A percentile compares a stretch with the other conserved stretches of the same genome.
Evolutionary conservation across 2,113 vertebrate genomes (phyloP).

Genomic region (Alces alces): DNA sequence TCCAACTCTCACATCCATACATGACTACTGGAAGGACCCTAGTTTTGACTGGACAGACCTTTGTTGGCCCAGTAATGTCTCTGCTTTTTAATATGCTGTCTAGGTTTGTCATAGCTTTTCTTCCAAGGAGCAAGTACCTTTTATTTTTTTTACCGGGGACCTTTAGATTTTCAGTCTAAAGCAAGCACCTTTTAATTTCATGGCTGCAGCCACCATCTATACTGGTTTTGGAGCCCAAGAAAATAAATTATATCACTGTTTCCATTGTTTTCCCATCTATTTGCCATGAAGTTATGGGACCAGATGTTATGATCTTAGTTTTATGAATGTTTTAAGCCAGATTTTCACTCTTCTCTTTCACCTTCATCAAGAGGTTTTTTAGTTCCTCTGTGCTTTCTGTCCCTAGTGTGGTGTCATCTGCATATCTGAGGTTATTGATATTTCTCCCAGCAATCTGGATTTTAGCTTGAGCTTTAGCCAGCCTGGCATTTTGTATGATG

Average conservation of each 20-base stretch:
- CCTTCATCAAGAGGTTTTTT: background rate
- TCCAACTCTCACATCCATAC: background rate
- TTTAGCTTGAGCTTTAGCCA: background rate
- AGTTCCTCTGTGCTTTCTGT: background rate
- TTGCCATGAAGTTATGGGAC: background rate
- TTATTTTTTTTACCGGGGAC: background rate
- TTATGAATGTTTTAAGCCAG: background rate
- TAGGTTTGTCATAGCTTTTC: background rate
- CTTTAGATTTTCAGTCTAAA: no score
- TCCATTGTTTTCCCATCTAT: background rate
- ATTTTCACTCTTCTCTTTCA: background rate
- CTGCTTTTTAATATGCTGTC: background rate
- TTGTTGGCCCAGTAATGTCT: background rate
- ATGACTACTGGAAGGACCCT: background rate
- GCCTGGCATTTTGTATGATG: background rate
- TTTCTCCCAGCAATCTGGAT: background rate
- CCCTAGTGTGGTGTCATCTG: background rate
- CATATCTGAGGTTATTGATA: background rate
- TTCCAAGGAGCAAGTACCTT: background rate
- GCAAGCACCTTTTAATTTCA: background rate
- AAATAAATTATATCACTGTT: background rate
- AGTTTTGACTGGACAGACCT: background rate
- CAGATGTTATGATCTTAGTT: background rate
- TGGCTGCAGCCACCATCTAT: background rate
- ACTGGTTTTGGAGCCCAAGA: background rate